These are phyloP conservation scores for Galendromus occidentalis DNA, from an alignment of 1,140 invertebrate genomes.

Conservation along the genomic window DNA sequence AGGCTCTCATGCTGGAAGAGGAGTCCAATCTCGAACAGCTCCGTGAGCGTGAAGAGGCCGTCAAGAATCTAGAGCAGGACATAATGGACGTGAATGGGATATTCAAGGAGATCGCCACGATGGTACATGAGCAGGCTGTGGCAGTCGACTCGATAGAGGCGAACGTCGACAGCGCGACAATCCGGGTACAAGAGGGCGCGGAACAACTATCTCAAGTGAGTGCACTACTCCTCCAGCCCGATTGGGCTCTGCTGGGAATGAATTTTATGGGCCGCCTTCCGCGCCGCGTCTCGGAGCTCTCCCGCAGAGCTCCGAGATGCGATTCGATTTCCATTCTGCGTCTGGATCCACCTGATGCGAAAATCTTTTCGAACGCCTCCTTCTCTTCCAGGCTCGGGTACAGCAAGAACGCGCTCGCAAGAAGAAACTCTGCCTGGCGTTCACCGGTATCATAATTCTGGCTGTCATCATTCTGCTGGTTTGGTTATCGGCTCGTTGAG, in stretches of 20 bases:
- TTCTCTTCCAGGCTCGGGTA: not conserved
- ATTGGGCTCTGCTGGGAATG: too few species aligned
- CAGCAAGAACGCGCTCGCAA: not conserved
- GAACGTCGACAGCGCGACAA: constrained; percentile 69
- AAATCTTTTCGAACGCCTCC: too few species aligned
- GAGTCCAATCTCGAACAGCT: constrained; percentile 63
- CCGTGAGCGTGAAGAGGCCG: constrained; percentile 71
- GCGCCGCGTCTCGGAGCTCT: too few species aligned
- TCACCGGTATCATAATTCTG: not conserved
- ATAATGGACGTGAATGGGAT: constrained; percentile 93
- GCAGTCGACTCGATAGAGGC: constrained; percentile 91
- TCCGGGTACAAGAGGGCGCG: constrained; percentile 59
- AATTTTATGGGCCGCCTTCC: too few species aligned
- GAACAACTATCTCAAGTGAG: constrained; percentile 58
- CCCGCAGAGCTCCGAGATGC: too few species aligned
- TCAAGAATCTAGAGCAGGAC: constrained; percentile 69
- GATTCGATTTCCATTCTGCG: too few species aligned
- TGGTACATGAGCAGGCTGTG: constrained; percentile 94
- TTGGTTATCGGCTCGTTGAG: too few species aligned
- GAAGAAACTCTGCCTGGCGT: not conserved
- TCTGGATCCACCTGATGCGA: too few species aligned
- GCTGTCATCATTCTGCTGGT: not conserved
- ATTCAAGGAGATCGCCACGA: constrained; percentile 84
- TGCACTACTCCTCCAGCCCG: too few species aligned
- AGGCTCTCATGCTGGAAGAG: constrained; percentile 54